Evolutionary conservation across 2,113 vertebrate species (phyloP).

Genomic region (Syngnathus floridae): DNA sequence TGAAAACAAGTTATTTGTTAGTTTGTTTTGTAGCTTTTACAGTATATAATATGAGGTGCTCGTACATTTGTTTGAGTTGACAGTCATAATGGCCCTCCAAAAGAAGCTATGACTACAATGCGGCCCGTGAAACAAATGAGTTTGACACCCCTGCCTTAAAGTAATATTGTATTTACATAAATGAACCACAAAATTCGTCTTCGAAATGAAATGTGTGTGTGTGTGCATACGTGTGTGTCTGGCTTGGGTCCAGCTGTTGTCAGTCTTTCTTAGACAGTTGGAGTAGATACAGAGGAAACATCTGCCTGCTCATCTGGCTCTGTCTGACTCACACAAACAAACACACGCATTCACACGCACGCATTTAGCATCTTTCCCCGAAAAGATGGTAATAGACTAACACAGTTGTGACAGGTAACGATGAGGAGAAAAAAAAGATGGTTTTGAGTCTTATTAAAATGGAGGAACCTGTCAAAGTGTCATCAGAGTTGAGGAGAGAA

Average conservation of each 20-base stretch:
- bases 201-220: constrained; percentile 1
- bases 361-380: constrained; percentile 17
- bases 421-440: constrained; percentile 45
- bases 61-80: too few relatives aligned
- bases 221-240: constrained; percentile 38
- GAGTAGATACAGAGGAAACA: constrained; percentile 58
- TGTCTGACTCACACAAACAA: constrained; percentile 44
- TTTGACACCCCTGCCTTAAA: neutral
- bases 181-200: neutral
- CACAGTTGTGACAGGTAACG: constrained; percentile 53
- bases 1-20: too few relatives aligned
- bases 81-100: too few relatives aligned
- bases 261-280: constrained; percentile 57
- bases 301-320: constrained; percentile 67
- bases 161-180: neutral
- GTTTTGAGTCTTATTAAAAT: constrained; percentile 58
- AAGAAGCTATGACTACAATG: too few relatives aligned
- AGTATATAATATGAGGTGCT: too few relatives aligned
- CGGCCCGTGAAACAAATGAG: too few relatives aligned
- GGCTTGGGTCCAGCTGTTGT: constrained; percentile 66
- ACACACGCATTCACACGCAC: constrained; percentile 24
- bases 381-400: constrained; percentile 49
- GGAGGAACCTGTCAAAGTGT: constrained; percentile 61
- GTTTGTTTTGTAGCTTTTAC: too few relatives aligned
- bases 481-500: constrained; percentile 50